Base-by-base conservation (phyloP, 2,888 invertebrate species). In the Drosophila pegasa region DNA sequence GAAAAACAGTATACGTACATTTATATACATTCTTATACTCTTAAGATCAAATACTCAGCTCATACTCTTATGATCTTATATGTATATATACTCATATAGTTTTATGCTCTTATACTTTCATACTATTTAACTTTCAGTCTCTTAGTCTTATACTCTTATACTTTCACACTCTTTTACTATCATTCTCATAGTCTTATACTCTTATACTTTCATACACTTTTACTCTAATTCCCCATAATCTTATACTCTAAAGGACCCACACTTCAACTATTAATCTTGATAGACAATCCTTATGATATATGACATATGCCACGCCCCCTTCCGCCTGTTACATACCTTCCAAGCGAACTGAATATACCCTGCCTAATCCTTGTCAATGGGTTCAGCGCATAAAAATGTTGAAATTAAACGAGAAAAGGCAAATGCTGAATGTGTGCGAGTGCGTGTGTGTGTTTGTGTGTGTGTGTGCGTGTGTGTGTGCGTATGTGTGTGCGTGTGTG, bases 341-440 rank as follows among this genome's bases (percentile, higher is more conserved):
- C 1, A 3, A 18, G 1, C 0, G 2, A 50, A 50, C 20, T 16
- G n/a, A 6, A 22, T 22, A 50, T 50, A 35, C 50, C 50, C 35
- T 10, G 16, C 7, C 25, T 2, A 14, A 6, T 1, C 7, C 1
- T 5, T 22, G 16, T 22, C 16, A 6, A n/a, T 50, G 35, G 22
- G 10, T 10, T 35, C 18, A 2, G 22, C 22, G 50, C 65, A 83
- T 79, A 82, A 74, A 80, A 86, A 86, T 83, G 71, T 69, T 80
- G 57, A 87, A 88, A 83, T 83, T 88, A 83, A 87, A 88, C 78
- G 81, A 80, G 75, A 78, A 75, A 81, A 61, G 64, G 80, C 69
- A 69, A 83, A 83, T 71, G 71, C 71, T 72, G 38, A 51, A 8
- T 48, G 41, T 43, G 37, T 31, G 18, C 38, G 35, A 40, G 29